Evolutionary conservation across 1,140 invertebrate species (phyloP), one percentile per base, ranked within the genome.

Genomic region (Diprion similis): DNA sequence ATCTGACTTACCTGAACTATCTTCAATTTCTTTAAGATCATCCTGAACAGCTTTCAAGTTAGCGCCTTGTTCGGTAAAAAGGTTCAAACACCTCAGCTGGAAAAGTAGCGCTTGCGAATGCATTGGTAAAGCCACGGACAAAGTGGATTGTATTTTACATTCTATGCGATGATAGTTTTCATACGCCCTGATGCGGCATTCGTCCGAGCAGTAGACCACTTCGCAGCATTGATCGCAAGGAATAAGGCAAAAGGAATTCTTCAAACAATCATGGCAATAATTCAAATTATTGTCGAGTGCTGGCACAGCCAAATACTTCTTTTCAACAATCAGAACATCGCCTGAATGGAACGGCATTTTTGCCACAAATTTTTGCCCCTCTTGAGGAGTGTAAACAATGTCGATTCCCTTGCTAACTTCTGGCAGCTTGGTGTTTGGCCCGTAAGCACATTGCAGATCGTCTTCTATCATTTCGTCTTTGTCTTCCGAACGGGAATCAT

Each of bases 131-230:
- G 51, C 7, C 11, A 4, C 11, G 4, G n/a, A 4, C 51, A 59
- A 9, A 17, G 51, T 59, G 51, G 11, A 59, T 17, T 59, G 51
- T 59, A 74, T 19, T 66, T 70, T n/a, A 37, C 73, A 74, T 47
- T 74, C 73, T 9, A 66, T 46, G 19, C 47, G n/a, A 67, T 74
- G 73, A 18, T 46, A 69, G 15, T 59, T 71, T 24, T 74, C 2
- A 66, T 46, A 74, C 46, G 59, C 64, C 10, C 66, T 45, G 15
- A n/a, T 37, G 18, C 46, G 45, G 46, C 73, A 74, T 37, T 46
- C n/a, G 1, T 10, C 10, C 9, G 51, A 18, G 46, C 73, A 74
- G 70, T 74, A 74, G 46, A 74, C 9, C 8, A 8, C 37, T 10
- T 18, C 19, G 15, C 17, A 13, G 24, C 70, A 71, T 3, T 10